Conservation (phyloP, 1,140 invertebrate species). For the Marisa cornuarietis region DNA sequence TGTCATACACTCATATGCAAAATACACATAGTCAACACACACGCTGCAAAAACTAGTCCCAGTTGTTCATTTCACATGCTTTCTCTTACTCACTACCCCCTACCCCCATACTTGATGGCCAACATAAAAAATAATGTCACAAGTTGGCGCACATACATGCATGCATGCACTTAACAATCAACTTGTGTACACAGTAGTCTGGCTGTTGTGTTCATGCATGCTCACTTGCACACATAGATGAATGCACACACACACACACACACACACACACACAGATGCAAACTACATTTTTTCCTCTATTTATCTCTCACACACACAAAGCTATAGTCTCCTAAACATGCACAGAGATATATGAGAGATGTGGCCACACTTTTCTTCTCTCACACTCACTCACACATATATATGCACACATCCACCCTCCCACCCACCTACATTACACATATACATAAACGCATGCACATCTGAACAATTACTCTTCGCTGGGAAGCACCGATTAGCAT, state of each 20-base stretch:
- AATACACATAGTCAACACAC: background rate
- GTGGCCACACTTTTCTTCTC: background rate
- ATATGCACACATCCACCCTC: background rate
- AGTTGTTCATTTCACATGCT: background rate
- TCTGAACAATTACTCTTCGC: background rate
- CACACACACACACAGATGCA: constrained; percentile 5
- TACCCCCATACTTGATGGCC: background rate
- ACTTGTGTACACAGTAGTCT: too few species aligned
- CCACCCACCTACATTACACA: too few species aligned
- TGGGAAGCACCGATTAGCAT: background rate
- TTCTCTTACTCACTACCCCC: background rate
- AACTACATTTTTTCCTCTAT: background rate
- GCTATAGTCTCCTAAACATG: background rate
- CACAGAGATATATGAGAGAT: too few species aligned
- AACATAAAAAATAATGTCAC: background rate
- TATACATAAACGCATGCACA: too few species aligned
- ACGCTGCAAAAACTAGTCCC: background rate
- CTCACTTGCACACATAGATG: too few species aligned
- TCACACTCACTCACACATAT: background rate
- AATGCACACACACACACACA: background rate
- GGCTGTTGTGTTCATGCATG: too few species aligned
- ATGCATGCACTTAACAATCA: too few species aligned
- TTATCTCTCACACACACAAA: background rate
- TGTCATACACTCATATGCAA: background rate
- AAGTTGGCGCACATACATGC: background rate